phyloP scores from a whole-genome alignment of 2,113 vertebrate species.

The Capreolus pygargus region DNA sequence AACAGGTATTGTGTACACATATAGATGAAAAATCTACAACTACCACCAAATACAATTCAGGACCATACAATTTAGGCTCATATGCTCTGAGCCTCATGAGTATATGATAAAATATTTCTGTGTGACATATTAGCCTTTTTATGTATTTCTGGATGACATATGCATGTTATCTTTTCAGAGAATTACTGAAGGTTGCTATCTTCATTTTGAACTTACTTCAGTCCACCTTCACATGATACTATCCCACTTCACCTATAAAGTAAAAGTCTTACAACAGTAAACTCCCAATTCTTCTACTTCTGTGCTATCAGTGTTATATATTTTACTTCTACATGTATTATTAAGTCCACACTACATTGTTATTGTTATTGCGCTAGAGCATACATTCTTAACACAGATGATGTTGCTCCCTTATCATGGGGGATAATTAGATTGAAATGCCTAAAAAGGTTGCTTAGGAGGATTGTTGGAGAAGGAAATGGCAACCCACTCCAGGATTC shows the following conservation, averaged over 20 bases:
- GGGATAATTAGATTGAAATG: neutral
- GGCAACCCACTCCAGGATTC: too few relatives aligned
- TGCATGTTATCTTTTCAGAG: neutral
- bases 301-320: neutral
- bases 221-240: neutral
- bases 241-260: too few relatives aligned
- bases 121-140: neutral
- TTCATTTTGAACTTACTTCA: neutral
- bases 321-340: neutral
- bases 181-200: neutral
- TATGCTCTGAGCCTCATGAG: too few relatives aligned
- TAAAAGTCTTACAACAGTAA: neutral
- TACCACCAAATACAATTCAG: neutral
- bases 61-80: too few relatives aligned
- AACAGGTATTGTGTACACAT: neutral
- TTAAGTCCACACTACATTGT: too few relatives aligned
- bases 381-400: neutral
- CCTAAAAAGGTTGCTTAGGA: neutral
- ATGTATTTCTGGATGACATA: neutral
- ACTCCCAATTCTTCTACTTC: neutral
- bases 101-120: neutral
- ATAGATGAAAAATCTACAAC: neutral
- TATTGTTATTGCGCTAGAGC: neutral
- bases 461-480: too few relatives aligned
- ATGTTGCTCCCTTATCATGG: neutral